Evolutionary conservation across 2,888 invertebrate genomes (phyloP).

Genomic region (Eupithecia exiguata): DNA sequence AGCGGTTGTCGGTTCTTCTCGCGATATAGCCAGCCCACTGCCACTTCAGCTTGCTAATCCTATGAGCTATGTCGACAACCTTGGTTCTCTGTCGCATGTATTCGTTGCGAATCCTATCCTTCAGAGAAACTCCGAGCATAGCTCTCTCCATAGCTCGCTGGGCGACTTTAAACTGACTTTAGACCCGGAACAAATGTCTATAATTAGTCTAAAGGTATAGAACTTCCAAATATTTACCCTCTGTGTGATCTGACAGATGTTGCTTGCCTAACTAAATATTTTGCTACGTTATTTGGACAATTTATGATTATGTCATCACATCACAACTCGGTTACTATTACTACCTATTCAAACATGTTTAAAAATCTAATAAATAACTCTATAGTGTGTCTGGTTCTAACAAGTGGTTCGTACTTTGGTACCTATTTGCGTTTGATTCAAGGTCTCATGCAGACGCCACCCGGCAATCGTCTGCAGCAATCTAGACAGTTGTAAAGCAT

Average conservation of each 20-base stretch:
- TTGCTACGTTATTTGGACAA: neutral
- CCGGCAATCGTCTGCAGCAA: neutral
- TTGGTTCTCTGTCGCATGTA: too few relatives aligned
- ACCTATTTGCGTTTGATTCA: conserved; percentile 9
- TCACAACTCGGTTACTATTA: neutral
- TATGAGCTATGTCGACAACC: too few relatives aligned
- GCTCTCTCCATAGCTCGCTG: too few relatives aligned
- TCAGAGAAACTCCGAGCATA: too few relatives aligned
- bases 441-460: conserved; percentile 4
- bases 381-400: neutral
- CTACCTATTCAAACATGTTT: neutral
- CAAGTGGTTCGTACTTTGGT: neutral
- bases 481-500: conserved; percentile 12
- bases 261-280: neutral
- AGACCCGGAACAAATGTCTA: neutral
- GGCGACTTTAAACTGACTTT: too few relatives aligned
- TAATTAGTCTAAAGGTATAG: neutral
- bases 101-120: too few relatives aligned
- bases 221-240: neutral
- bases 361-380: conserved; percentile 1
- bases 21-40: too few relatives aligned
- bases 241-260: neutral
- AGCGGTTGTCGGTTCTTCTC: too few relatives aligned
- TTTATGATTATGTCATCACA: neutral
- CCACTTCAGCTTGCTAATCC: too few relatives aligned